phyloP scores from a whole-genome alignment of 2,113 vertebrate genomes.

The Spheniscus mendiculus region DNA sequence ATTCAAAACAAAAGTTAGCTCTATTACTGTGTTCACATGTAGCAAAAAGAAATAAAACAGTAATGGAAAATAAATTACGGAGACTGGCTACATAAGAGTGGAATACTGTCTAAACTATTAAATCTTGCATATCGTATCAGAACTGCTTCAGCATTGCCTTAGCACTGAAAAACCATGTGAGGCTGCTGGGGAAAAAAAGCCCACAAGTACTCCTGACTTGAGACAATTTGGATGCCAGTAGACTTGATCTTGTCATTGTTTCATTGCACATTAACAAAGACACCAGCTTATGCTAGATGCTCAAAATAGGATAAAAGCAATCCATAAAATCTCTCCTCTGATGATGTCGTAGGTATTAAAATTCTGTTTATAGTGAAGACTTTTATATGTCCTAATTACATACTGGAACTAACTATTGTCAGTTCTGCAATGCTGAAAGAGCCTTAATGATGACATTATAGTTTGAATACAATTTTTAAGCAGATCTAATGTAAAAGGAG shows the following conservation, averaged over 20 bases:
- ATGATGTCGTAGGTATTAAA: conserved; percentile 31
- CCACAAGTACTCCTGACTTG: background rate
- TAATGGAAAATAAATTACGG: conserved; percentile 1
- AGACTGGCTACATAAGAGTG: background rate
- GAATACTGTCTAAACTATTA: background rate
- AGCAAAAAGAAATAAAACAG: background rate
- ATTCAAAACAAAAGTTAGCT: background rate
- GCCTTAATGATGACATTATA: conserved; percentile 32
- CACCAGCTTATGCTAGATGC: background rate
- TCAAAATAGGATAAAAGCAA: conserved; percentile 58
- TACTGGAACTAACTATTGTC: conserved; percentile 39
- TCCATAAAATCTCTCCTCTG: conserved; percentile 25
- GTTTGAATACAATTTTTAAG: conserved; percentile 38
- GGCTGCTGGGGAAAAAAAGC: background rate
- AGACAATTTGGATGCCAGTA: background rate
- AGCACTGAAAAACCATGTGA: background rate
- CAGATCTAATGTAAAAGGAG: conserved; percentile 29
- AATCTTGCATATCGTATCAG: background rate
- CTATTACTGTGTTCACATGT: background rate
- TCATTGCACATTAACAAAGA: conserved; percentile 20
- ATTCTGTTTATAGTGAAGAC: conserved; percentile 46
- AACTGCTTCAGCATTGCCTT: background rate
- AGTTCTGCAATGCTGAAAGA: conserved; percentile 29
- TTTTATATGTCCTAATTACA: conserved; percentile 52
- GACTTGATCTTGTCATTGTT: conserved; percentile 1